Evolutionary conservation across 2,888 invertebrate species (phyloP).

Genomic region (Xestoiulus laeticollis): DNA sequence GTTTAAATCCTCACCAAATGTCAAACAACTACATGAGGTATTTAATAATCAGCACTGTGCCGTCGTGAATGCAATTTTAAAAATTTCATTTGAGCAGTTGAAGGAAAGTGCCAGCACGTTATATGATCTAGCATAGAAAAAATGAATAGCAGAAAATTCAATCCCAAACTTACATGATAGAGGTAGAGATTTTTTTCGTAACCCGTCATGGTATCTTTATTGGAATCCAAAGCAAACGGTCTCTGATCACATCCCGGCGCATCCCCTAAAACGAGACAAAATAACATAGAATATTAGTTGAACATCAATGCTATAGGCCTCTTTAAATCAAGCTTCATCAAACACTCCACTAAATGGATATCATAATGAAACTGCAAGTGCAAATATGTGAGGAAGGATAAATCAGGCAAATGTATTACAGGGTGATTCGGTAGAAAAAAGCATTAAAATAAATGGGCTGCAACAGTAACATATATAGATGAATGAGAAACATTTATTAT

Average conservation of each 20-base stretch:
- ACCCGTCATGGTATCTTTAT: constrained; percentile 74
- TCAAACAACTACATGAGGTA: too few species aligned
- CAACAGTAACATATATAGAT: too few species aligned
- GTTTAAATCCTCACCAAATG: too few species aligned
- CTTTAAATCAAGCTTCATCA: neutral
- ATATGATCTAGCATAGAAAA: neutral
- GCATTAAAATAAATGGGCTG: too few species aligned
- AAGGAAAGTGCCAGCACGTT: neutral
- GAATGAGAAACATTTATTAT: too few species aligned
- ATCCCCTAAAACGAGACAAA: constrained; percentile 56
- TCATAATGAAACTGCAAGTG: neutral
- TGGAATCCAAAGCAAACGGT: constrained; percentile 53
- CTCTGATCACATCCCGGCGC: constrained; percentile 58
- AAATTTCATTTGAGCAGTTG: neutral
- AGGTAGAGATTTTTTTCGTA: constrained; percentile 88
- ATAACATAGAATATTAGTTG: neutral
- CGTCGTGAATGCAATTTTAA: too few species aligned
- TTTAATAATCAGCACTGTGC: too few species aligned
- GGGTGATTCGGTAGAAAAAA: neutral
- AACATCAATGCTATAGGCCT: neutral
- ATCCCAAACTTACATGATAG: constrained; percentile 73
- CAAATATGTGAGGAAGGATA: neutral
- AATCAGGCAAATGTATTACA: neutral
- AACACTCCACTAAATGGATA: neutral
- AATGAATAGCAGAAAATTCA: neutral